Percentiles rank a stretch among this genome's conserved stretches.
Evolutionary conservation across 2,888 invertebrate genomes (phyloP).

Genomic region (Embidobia sp.): DNA sequence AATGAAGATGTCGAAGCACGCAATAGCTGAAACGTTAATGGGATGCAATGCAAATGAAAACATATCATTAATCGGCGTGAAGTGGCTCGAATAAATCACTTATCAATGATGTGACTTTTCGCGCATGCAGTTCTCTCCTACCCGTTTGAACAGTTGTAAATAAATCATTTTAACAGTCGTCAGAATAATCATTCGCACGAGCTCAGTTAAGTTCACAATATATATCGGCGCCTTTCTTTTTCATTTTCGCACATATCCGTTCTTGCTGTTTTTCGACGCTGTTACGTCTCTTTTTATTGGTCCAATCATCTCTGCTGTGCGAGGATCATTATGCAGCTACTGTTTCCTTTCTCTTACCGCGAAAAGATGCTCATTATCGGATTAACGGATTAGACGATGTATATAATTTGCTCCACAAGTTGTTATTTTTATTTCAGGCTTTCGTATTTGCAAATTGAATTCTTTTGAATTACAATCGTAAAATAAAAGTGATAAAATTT

Average conservation of each 20-base stretch:
- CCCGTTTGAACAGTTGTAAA: slow-evolving; percentile 28
- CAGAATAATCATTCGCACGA: slow-evolving; percentile 53
- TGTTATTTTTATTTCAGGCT: too few relatives aligned
- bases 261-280: too few relatives aligned
- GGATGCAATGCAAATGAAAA: slow-evolving; percentile 18
- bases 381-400: slow-evolving; percentile 63
- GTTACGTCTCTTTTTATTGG: slow-evolving; percentile 1
- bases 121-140: too few relatives aligned
- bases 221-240: slow-evolving; percentile 37
- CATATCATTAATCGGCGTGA: slow-evolving; percentile 70
- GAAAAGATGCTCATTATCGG: slow-evolving; percentile 65
- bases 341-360: slow-evolving; percentile 17
- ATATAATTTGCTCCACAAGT: slow-evolving; percentile 33
- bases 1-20: slow-evolving; percentile 27
- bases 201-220: too few relatives aligned
- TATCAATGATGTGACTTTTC: slow-evolving; percentile 66
- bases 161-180: slow-evolving; percentile 49
- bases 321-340: neutral
- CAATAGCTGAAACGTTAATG: slow-evolving; percentile 23
- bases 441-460: too few relatives aligned
- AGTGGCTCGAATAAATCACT: slow-evolving; percentile 74
- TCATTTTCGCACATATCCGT: slow-evolving; percentile 32
- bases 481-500: too few relatives aligned
- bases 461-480: too few relatives aligned
- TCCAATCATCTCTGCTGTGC: slow-evolving; percentile 23